Base-by-base conservation (phyloP, 2,888 invertebrate species). In the Nomada ferruginata region DNA sequence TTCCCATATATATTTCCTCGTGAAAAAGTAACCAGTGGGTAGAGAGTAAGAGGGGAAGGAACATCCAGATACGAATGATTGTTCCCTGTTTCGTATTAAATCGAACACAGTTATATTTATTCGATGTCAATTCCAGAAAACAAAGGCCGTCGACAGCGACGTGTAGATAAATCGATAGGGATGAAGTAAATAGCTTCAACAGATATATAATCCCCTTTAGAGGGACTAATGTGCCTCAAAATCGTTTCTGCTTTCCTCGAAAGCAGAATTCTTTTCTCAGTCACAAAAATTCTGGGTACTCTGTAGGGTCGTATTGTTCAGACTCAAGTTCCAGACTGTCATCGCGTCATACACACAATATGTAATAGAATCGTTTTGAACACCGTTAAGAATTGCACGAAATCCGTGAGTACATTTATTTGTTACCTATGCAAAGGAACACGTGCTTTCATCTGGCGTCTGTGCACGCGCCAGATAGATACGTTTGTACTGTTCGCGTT, bases 401-500 rank as follows among this genome's bases (percentile, higher is more conserved):
- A 52, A 65, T 29, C 50, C 18, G 23, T 47, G 23, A 47, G 15
- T 47, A 60, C 36, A 23, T 26, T 26, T n/a, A 18, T 69, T 57
- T 29, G 23, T 15, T 11, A 50, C 36, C 50, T 15, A 11, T 64
- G 29, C n/a, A 18, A 60, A 44, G n/a, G 63, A 42, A 42, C 76
- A 80, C 77, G 77, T 80, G 77, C 52, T 68, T 50, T 61, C 26
- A 23, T 50, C 55, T 20, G 36, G 9, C 15, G n/a, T 72, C 52
- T 53, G 59, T 59, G 50, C 55, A 61, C 64, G 57, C 52, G 50
- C 44, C 57, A 42, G 44, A 59, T 44, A 76, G 60, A 68, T 66
- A 79, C 53, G 65, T 76, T 79, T 75, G 36, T 75, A 65, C 66
- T 61, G 26, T 63, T 26, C n/a, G 52, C 47, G 69, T 57, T 70